phyloP scores from a whole-genome alignment of 1,140 invertebrate genomes.

The Cydia pomonella region DNA sequence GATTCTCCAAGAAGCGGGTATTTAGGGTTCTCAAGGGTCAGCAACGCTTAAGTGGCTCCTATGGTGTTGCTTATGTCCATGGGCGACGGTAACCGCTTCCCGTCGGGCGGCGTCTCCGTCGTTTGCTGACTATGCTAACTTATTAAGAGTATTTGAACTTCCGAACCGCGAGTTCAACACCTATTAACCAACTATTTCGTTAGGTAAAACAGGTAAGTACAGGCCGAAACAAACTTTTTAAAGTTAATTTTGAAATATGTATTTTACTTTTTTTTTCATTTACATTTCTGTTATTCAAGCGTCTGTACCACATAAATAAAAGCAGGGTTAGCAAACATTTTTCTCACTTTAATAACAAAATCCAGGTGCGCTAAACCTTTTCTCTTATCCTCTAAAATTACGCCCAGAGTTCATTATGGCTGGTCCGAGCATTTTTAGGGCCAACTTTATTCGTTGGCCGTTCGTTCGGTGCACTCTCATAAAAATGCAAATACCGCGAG shows the following conservation, averaged over 20 bases:
- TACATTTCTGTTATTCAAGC: neutral
- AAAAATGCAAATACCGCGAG: conserved; percentile 22
- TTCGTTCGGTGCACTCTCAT: conserved; percentile 28
- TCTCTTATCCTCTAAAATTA: conserved; percentile 18
- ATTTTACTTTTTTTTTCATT: neutral
- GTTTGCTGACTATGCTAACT: too few species aligned
- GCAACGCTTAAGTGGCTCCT: too few species aligned
- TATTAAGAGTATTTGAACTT: too few species aligned
- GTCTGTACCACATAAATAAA: neutral
- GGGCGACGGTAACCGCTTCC: too few species aligned
- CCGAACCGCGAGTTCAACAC: too few species aligned
- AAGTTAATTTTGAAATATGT: neutral
- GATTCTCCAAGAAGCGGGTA: too few species aligned
- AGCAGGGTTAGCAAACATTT: conserved; percentile 2
- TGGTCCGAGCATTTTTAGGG: conserved; percentile 12
- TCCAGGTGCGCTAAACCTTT: conserved; percentile 31
- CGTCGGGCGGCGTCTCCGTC: too few species aligned
- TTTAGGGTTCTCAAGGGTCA: too few species aligned
- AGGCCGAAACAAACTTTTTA: too few species aligned
- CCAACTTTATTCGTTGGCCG: neutral
- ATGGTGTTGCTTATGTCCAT: too few species aligned
- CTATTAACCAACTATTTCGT: too few species aligned
- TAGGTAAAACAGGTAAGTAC: too few species aligned
- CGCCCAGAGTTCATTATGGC: neutral
- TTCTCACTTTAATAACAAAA: conserved; percentile 15